Conservation (phyloP, 2,888 invertebrate species). For the Diachrysia chrysitis region DNA sequence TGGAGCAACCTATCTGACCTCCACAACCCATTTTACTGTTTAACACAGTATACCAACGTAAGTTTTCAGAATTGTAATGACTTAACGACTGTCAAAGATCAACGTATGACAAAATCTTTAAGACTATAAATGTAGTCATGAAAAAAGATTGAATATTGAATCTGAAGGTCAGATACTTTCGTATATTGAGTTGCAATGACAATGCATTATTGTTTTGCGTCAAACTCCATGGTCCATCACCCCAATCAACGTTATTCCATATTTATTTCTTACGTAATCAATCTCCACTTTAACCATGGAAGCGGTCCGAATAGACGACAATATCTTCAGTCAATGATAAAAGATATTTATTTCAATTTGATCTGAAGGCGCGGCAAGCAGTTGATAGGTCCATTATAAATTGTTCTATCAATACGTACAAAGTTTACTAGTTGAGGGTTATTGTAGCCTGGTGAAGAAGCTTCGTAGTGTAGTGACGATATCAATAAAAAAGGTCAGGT, state of each 20-base stretch:
- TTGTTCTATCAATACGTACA: conserved; percentile 6
- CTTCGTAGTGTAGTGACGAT: conserved; percentile 24
- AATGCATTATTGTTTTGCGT: conserved; percentile 2
- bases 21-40: too few relatives aligned
- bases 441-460: conserved; percentile 19
- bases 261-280: conserved; percentile 3
- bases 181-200: not conserved
- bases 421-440: conserved; percentile 3
- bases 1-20: too few relatives aligned
- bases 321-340: conserved; percentile 11
- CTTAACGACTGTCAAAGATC: too few relatives aligned
- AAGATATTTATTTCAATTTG: conserved; percentile 20
- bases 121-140: too few relatives aligned
- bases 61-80: too few relatives aligned
- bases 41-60: too few relatives aligned
- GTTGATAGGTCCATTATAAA: conserved; percentile 24
- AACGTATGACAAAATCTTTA: too few relatives aligned
- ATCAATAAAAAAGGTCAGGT: conserved; percentile 61
- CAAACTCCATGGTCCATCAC: not conserved
- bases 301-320: not conserved
- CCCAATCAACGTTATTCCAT: conserved; percentile 1
- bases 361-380: conserved; percentile 26
- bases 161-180: not conserved
- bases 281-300: not conserved
- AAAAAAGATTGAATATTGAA: not conserved